These are phyloP conservation scores for Thunnus albacares DNA, from an alignment of 2,797 vertebrate species.

Conservation along the genomic window DNA sequence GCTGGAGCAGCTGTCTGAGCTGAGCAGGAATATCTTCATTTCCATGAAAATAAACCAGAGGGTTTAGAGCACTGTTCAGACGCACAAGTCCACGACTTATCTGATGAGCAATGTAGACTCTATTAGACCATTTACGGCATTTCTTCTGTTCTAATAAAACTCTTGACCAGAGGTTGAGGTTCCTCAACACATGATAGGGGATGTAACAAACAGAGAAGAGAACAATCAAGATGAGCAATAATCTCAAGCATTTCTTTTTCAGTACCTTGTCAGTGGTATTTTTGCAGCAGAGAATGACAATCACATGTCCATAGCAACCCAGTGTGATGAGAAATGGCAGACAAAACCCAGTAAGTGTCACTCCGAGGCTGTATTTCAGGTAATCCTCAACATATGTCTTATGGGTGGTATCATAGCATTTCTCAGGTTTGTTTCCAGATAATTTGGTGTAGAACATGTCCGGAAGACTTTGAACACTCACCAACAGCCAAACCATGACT, in stretches of 20 bases:
- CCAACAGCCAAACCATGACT: constrained; percentile 80
- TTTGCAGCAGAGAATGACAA: constrained; percentile 74
- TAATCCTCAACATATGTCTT: constrained; percentile 37
- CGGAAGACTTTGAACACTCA: constrained; percentile 81
- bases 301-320: constrained; percentile 87
- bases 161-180: constrained; percentile 84
- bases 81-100: background rate
- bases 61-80: background rate
- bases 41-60: constrained; percentile 72
- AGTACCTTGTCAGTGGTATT: constrained; percentile 66
- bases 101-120: constrained; percentile 39
- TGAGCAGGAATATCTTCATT: constrained; percentile 64
- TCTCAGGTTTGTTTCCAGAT: rapidly evolving
- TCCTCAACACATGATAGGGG: constrained; percentile 86
- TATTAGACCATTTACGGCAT: constrained; percentile 65
- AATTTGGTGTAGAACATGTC: constrained; percentile 82
- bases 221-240: constrained; percentile 82
- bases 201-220: constrained; percentile 89
- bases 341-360: constrained; percentile 83
- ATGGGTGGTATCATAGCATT: constrained; percentile 82
- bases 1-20: background rate
- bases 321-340: constrained; percentile 85
- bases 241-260: constrained; percentile 79
- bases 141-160: constrained; percentile 26
- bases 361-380: constrained; percentile 73